A percentile compares a stretch with the other conserved stretches of the same genome.
Evolutionary conservation across 2,888 invertebrate genomes (phyloP).

Genomic region (Sphecodes monilicornis): DNA sequence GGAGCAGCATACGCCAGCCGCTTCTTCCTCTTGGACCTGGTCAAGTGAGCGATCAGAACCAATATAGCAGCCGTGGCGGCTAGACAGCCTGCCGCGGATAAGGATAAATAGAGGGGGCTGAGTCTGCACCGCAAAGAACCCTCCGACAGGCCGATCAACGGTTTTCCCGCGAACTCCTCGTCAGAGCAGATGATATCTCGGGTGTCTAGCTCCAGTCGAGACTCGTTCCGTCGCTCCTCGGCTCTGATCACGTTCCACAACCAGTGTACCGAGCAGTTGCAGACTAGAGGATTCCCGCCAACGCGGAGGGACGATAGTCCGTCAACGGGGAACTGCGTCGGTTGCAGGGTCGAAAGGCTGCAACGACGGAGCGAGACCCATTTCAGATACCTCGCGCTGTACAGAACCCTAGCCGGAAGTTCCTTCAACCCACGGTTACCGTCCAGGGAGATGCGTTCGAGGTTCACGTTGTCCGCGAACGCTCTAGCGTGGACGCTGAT

Average conservation of each 20-base stretch:
- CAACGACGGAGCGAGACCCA: slow-evolving; percentile 91
- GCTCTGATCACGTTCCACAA: slow-evolving; percentile 90
- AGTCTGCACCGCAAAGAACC: slow-evolving; percentile 79
- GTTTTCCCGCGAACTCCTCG: slow-evolving; percentile 81
- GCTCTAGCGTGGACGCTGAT: slow-evolving; percentile 91
- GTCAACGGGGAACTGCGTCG: slow-evolving; percentile 93
- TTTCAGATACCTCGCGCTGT: slow-evolving; percentile 92
- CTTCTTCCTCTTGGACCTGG: slow-evolving; percentile 79
- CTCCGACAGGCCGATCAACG: slow-evolving; percentile 79
- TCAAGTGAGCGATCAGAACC: slow-evolving; percentile 80
- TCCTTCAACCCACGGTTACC: slow-evolving; percentile 90
- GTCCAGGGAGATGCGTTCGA: slow-evolving; percentile 92
- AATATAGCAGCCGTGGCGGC: slow-evolving; percentile 80
- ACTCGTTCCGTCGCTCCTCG: slow-evolving; percentile 80
- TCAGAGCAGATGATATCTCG: slow-evolving; percentile 81
- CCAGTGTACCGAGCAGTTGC: slow-evolving; percentile 95
- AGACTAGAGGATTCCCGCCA: slow-evolving; percentile 93
- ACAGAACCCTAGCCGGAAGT: slow-evolving; percentile 93
- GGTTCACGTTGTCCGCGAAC: slow-evolving; percentile 93
- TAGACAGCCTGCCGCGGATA: slow-evolving; percentile 83
- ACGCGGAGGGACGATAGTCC: slow-evolving; percentile 90
- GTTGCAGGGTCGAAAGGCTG: slow-evolving; percentile 90
- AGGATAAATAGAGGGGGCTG: slow-evolving; percentile 80
- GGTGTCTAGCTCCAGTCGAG: slow-evolving; percentile 82
- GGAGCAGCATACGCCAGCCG: slow-evolving; percentile 78